Base-by-base conservation (phyloP, 2,113 vertebrate genomes). In the Lepisosteus osseus region DNA sequence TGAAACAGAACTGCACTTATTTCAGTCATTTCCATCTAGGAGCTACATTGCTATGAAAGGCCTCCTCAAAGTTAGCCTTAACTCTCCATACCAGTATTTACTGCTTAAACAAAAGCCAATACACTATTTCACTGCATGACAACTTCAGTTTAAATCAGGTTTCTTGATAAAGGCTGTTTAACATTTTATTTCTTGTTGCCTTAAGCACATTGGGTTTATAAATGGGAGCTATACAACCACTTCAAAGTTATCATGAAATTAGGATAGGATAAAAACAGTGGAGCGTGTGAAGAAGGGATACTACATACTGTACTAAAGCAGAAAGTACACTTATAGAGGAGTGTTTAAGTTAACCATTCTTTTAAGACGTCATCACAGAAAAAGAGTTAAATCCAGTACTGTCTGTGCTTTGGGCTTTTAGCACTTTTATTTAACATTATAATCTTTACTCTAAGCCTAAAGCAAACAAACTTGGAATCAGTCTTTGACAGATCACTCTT, bases 201-300 rank as follows among this genome's bases (percentile, higher is more conserved):
- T 41, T 61, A 40, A 67, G 62, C 66, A 79, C 45, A 71, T 84
- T 72, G 61, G 65, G 29, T 29, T 29, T 29, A 29, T 29, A 29
- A 29, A 29, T 29, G 29, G 51, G 70, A 76, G 72, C 65, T 65
- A 68, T 78, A 72, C 70, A 79, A 80, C 55, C 64, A 15, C 65
- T 74, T 72, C 11, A 64, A 29, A 78, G 61, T 76, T 29, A 71
- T 69, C 79, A 73, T 61, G 74, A 72, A 29, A 29, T 29, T 29
- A 29, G 29, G 29, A 29, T 29, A 2, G 29, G 29, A 29, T 29
- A 29, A 29, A 29, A 29, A 29, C 29, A 29, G 29, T 29, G 29
- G 29, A 29, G 29, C 29, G 29, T 29, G 1, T 29, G 29, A 29
- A 29, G 29, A 29, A 29, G 29, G 29, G 29, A 29, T 29, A 29